Evolutionary conservation across 2,113 vertebrate species (phyloP).

Genomic region (Rana temporaria): DNA sequence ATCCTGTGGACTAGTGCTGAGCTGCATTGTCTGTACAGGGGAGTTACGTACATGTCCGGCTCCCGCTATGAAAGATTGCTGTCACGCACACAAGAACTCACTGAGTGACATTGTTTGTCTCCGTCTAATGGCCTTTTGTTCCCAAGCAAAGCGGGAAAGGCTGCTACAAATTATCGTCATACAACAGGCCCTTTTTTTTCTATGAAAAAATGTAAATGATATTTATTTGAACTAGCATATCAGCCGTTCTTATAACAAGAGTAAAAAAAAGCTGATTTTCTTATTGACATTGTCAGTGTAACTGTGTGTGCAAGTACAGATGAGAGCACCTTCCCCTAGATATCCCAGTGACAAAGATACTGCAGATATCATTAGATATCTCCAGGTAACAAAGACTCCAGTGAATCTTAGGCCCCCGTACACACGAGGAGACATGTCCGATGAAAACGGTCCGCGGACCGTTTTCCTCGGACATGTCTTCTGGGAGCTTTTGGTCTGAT

Average conservation of each 20-base stretch:
- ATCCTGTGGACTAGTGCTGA: background rate
- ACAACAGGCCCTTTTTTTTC: background rate
- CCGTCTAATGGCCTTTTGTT: slow-evolving; percentile 22
- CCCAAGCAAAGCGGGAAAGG: slow-evolving; percentile 4
- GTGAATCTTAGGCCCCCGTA: no score
- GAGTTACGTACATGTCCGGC: slow-evolving; percentile 5
- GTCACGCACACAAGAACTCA: slow-evolving; percentile 13
- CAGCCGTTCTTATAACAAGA: slow-evolving; percentile 6
- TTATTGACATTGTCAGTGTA: slow-evolving; percentile 24
- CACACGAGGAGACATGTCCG: no score
- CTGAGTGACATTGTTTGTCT: slow-evolving; percentile 35
- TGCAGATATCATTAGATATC: no score
- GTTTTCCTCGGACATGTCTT: no score
- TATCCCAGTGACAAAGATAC: no score
- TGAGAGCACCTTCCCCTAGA: background rate
- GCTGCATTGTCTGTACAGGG: background rate
- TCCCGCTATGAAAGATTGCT: slow-evolving; percentile 10
- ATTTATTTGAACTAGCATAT: slow-evolving; percentile 6
- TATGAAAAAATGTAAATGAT: slow-evolving; percentile 10
- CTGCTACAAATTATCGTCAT: slow-evolving; percentile 33
- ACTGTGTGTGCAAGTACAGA: background rate
- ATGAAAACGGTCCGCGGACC: no score
- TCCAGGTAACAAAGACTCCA: no score
- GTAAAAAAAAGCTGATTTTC: background rate
- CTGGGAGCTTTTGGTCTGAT: no score